Evolutionary conservation across 92 coral and sea anemone genomes (phyloP).

Genomic region (Parazoanthus swiftii): DNA sequence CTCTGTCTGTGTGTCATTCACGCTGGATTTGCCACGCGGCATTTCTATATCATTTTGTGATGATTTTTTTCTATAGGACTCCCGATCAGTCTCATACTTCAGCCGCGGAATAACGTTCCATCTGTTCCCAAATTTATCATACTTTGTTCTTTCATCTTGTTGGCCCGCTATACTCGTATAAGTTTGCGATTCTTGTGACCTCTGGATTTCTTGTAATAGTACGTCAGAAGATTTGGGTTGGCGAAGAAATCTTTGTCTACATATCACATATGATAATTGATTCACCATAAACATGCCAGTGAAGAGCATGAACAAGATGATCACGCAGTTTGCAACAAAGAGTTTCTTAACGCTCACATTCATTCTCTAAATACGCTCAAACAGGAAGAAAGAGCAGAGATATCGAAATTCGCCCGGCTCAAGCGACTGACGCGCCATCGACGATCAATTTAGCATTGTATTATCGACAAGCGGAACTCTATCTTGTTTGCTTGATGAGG

Average conservation of each 20-base stretch:
- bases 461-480: too few species aligned
- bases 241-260: neutral
- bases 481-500: too few species aligned
- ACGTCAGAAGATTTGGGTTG: neutral
- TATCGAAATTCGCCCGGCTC: too few species aligned
- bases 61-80: too few species aligned
- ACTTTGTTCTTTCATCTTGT: too few species aligned
- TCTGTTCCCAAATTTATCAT: neutral
- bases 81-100: neutral
- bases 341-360: neutral
- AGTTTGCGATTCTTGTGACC: too few species aligned
- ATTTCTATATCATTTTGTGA: neutral
- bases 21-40: neutral
- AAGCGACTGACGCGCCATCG: too few species aligned
- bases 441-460: too few species aligned
- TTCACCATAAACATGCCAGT: neutral
- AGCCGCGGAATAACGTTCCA: neutral
- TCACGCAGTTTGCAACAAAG: neutral
- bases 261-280: neutral
- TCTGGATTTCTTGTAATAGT: neutral
- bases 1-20: neutral
- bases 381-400: too few species aligned
- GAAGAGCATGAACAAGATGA: neutral
- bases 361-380: neutral
- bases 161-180: too few species aligned